Base-by-base conservation (phyloP, 2,797 vertebrate genomes). In the Parotocinclus haroldoi region DNA sequence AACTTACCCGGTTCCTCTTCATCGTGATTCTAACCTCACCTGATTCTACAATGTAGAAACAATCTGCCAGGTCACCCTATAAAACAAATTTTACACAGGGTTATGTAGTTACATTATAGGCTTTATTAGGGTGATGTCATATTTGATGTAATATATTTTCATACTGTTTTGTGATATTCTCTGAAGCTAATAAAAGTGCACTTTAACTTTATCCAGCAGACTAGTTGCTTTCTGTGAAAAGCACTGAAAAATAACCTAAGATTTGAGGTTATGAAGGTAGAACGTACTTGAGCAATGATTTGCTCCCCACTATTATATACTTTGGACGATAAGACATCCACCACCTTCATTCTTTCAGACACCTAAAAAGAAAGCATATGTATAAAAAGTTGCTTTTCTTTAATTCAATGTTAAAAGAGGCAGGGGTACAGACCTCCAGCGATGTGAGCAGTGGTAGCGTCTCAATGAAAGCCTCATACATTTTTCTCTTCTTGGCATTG, bases 21-120 rank as follows among this genome's bases (percentile, higher is more conserved):
- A 99, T 98, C 75, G 93, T 94, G 85, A 99, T 99, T 89, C 92
- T 94, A 79, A 99, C 97, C 87, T 98, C 95, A 80, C 97, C 97
- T 68, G 94, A 96, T 86, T 99, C 97, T 63, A 99, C 94, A 80
- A 99, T 98, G 86, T 96, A 99, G 88, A 99, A 99, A 83, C 91
- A 94, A 85, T 98, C 92, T 40, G 97, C 96, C 85, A 87, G 90
- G 80, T 99, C 97, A 76, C 94, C 97, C 97, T 99, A 80, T 40
- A 38, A 76, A 73, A 36, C 56, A 51, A 58, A 48, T 18, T 40
- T 46, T 11, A 45, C 51, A 68, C 8, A 48, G n/a, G n/a, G 53
- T 69, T 16, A 13, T n/a, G 11, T 3, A 3, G 19, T 18, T 18
- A 75, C 1, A 46, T 36, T 75, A 69, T 62, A 10, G 18, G 48